A percentile compares a stretch with the other conserved stretches of the same genome.
These are phyloP conservation scores for Gadopsis marmoratus DNA, from an alignment of 2,797 vertebrate genomes.

Conservation along the genomic window DNA sequence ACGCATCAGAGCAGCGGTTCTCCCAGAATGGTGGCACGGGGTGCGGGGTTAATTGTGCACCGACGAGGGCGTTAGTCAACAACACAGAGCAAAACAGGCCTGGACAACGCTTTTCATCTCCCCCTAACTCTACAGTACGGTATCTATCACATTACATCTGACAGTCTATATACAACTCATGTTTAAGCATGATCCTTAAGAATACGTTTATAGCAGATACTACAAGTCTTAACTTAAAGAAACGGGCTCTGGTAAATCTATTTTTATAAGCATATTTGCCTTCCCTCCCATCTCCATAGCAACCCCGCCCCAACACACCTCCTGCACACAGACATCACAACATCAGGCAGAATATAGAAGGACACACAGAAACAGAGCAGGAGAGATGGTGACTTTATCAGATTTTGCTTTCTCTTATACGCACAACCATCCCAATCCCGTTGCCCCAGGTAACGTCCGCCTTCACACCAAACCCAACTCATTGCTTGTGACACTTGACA, in stretches of 20 bases:
- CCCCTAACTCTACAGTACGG: not conserved
- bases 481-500: slow-evolving; percentile 60
- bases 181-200: not conserved
- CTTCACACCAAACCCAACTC: slow-evolving; percentile 66
- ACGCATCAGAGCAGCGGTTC: slow-evolving; percentile 32
- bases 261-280: not conserved
- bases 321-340: slow-evolving; percentile 83
- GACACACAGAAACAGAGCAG: slow-evolving; percentile 74
- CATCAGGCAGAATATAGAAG: slow-evolving; percentile 74
- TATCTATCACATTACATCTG: not conserved
- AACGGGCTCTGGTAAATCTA: not conserved
- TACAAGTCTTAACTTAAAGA: not conserved
- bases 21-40: slow-evolving; percentile 23
- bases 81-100: slow-evolving; percentile 65
- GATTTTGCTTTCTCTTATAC: slow-evolving; percentile 33
- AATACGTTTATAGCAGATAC: not conserved
- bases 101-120: slow-evolving; percentile 15
- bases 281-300: slow-evolving; percentile 27
- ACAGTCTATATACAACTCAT: not conserved
- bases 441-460: not conserved
- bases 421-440: slow-evolving; percentile 6
- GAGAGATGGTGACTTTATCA: slow-evolving; percentile 73
- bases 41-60: slow-evolving; percentile 68
- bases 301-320: slow-evolving; percentile 79
- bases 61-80: slow-evolving; percentile 73